Percentiles rank a stretch among this genome's conserved stretches.
phyloP scores from a whole-genome alignment of 2,113 vertebrate species.

The Protobothrops flavoviridis region DNA sequence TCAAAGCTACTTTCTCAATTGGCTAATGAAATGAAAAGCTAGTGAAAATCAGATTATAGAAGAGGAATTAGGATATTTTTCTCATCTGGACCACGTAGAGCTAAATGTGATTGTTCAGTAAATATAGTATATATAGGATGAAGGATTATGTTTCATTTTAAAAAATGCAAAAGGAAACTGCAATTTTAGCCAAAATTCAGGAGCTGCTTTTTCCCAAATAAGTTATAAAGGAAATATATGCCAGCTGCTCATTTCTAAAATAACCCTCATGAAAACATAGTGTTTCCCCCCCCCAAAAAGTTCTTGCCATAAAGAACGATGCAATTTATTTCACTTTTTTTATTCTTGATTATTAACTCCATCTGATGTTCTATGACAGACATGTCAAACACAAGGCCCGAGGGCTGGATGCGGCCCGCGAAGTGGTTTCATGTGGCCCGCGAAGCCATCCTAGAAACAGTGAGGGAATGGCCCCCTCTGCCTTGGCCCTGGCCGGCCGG shows the following conservation, averaged over 20 bases:
- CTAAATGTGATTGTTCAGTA: background rate
- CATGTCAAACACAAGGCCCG: no score
- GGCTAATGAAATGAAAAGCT: background rate
- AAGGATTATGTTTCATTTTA: background rate
- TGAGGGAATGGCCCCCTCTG: no score
- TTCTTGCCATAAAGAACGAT: background rate
- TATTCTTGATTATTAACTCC: background rate
- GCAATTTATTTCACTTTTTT: background rate
- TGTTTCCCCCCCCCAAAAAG: background rate
- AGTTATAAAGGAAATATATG: background rate
- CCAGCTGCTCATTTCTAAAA: background rate
- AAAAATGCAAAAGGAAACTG: background rate
- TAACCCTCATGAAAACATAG: background rate
- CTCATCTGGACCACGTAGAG: background rate
- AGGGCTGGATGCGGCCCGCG: no score
- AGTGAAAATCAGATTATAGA: background rate
- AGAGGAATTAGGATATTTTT: background rate
- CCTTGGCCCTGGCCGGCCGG: no score
- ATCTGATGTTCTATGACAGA: background rate
- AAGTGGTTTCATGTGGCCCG: no score
- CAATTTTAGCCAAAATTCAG: background rate
- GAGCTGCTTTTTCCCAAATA: background rate
- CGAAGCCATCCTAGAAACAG: no score
- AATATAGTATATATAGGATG: no score
- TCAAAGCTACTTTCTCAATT: background rate